Evolutionary conservation across 2,888 invertebrate species (phyloP).

Genomic region (Drosophila crucigera): DNA sequence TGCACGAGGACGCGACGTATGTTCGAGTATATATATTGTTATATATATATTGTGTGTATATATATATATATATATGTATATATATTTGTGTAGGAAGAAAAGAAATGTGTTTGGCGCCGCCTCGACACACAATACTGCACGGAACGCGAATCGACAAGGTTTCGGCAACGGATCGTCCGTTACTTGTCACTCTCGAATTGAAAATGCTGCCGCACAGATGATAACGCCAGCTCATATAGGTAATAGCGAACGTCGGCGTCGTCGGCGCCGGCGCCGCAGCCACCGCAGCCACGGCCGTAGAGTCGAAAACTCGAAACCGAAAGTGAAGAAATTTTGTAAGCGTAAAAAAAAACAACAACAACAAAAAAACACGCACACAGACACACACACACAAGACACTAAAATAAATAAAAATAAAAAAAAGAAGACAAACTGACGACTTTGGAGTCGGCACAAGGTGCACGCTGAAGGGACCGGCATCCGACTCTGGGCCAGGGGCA

Average conservation of each 20-base stretch:
- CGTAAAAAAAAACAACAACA: constrained; percentile 11
- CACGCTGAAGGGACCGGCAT: constrained; percentile 38
- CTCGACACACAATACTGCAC: constrained; percentile 3
- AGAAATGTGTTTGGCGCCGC: not conserved
- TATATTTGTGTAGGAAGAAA: not conserved
- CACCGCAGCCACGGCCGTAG: constrained; percentile 11
- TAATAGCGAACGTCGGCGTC: constrained; percentile 51
- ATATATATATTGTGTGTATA: not conserved
- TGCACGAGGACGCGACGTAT: constrained; percentile 22
- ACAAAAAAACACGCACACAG: constrained; percentile 11
- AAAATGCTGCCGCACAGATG: constrained; percentile 84
- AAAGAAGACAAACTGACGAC: constrained; percentile 17
- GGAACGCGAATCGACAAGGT: constrained; percentile 15
- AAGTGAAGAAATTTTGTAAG: constrained; percentile 74
- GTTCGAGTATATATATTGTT: not conserved
- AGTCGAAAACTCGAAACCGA: constrained; percentile 61
- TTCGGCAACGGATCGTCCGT: constrained; percentile 69
- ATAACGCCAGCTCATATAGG: constrained; percentile 84
- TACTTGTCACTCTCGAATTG: constrained; percentile 84
- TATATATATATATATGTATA: not conserved
- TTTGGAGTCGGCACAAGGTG: constrained; percentile 21
- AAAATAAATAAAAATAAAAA: constrained; percentile 21
- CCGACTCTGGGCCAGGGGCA: not conserved
- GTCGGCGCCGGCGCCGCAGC: constrained; percentile 43
- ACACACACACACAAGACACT: not conserved